phyloP scores from a whole-genome alignment of 2,888 invertebrate genomes.

The Idaea biselata region DNA sequence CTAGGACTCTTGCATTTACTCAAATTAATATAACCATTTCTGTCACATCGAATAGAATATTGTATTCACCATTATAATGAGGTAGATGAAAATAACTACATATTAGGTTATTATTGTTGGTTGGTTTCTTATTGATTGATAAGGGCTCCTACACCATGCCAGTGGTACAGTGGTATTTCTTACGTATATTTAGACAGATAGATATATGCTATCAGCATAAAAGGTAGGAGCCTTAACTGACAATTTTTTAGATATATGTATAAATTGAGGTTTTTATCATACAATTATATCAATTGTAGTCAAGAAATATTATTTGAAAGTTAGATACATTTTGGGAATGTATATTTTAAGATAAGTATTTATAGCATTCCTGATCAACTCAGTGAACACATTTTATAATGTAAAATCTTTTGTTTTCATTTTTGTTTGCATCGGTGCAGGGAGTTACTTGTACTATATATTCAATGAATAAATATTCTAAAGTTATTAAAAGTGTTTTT shows the following conservation, averaged over 20 bases:
- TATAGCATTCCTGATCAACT: slow-evolving; percentile 44
- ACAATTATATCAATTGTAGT: background rate
- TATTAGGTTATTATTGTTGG: background rate
- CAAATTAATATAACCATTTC: background rate
- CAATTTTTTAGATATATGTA: too few species aligned
- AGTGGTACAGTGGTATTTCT: too few species aligned
- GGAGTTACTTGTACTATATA: slow-evolving; percentile 37
- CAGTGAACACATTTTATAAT: slow-evolving; percentile 34
- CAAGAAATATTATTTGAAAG: background rate
- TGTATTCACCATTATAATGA: background rate
- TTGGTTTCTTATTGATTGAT: background rate
- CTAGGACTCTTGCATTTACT: too few species aligned
- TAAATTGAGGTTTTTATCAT: background rate
- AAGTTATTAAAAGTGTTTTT: slow-evolving; percentile 4
- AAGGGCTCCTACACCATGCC: too few species aligned
- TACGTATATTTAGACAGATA: too few species aligned
- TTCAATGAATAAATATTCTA: slow-evolving; percentile 29
- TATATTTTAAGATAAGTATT: slow-evolving; percentile 21
- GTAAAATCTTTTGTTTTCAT: slow-evolving; percentile 35
- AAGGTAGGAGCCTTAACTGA: too few species aligned
- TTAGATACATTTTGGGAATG: background rate
- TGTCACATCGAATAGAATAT: background rate
- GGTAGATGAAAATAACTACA: background rate
- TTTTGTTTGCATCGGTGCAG: slow-evolving; percentile 47
- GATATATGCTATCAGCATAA: too few species aligned